phyloP scores from a whole-genome alignment of 2,113 vertebrate species.

The Channa argus region DNA sequence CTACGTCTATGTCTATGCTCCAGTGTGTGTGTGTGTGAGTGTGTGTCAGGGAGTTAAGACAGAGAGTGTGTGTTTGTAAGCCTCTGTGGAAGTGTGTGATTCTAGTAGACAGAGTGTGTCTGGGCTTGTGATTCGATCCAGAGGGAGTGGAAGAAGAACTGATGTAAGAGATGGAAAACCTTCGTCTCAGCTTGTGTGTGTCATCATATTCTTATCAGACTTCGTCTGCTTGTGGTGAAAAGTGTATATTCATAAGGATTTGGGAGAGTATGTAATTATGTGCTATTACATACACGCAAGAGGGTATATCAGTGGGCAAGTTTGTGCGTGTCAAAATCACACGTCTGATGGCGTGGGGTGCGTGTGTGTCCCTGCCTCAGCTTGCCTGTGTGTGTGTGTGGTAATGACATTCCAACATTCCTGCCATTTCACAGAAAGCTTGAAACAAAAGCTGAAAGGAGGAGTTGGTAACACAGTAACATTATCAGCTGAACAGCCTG shows the following conservation, averaged over 20 bases:
- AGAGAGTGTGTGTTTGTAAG: slow-evolving; percentile 43
- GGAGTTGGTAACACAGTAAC: slow-evolving; percentile 69
- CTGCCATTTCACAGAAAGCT: slow-evolving; percentile 63
- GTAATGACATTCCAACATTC: slow-evolving; percentile 70
- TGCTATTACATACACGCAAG: slow-evolving; percentile 64
- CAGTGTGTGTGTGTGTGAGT: slow-evolving; percentile 33
- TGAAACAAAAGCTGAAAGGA: slow-evolving; percentile 71
- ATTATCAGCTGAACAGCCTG: slow-evolving; percentile 68
- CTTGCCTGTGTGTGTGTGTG: slow-evolving; percentile 44
- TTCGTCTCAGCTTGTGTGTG: slow-evolving; percentile 58
- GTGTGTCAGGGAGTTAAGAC: slow-evolving; percentile 49
- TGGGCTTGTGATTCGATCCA: slow-evolving; percentile 59
- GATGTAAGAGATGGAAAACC: slow-evolving; percentile 80
- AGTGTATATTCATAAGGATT: slow-evolving; percentile 60
- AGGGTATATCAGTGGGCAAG: slow-evolving; percentile 35
- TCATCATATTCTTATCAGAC: slow-evolving; percentile 70
- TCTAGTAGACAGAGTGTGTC: slow-evolving; percentile 59
- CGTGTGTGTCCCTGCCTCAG: slow-evolving; percentile 33
- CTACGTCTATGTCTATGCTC: slow-evolving; percentile 61
- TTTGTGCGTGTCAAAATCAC: slow-evolving; percentile 54
- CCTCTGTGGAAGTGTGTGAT: slow-evolving; percentile 56
- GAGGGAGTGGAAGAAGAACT: slow-evolving; percentile 67
- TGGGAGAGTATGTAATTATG: slow-evolving; percentile 69
- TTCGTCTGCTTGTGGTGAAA: slow-evolving; percentile 47
- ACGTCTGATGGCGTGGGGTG: slow-evolving; percentile 47